Evolutionary conservation across 1,140 invertebrate genomes (phyloP).

Genomic region (Heliconius hewitsoni): DNA sequence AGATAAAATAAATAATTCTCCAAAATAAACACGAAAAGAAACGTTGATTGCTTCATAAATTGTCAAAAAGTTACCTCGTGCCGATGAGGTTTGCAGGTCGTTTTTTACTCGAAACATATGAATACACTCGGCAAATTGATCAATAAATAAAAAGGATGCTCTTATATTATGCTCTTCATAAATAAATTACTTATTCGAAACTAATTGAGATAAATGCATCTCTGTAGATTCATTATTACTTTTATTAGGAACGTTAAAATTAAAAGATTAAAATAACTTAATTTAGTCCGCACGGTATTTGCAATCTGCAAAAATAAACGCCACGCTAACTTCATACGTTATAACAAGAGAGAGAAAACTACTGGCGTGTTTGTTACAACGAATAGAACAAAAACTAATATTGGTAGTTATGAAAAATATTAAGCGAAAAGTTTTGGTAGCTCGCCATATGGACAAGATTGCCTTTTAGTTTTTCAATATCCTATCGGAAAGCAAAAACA

Average conservation of each 20-base stretch:
- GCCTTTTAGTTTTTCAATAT: conserved; percentile 36
- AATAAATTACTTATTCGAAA: conserved; percentile 53
- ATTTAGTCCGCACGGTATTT: background rate
- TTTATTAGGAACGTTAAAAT: background rate
- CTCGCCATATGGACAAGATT: conserved; percentile 35
- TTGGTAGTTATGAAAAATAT: conserved; percentile 33
- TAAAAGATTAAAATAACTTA: background rate
- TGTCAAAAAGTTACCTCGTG: conserved; percentile 62
- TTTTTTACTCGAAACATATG: conserved; percentile 58
- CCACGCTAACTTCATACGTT: background rate
- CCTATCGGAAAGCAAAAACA: conserved; percentile 11
- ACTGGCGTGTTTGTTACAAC: background rate
- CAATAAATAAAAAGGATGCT: conserved; percentile 60
- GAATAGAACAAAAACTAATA: conserved; percentile 27
- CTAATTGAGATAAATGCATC: conserved; percentile 62
- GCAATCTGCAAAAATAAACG: background rate
- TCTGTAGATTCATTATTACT: conserved; percentile 31
- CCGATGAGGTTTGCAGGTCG: conserved; percentile 55
- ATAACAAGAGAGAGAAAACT: background rate
- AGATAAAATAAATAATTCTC: conserved; percentile 67
- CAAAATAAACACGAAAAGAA: conserved; percentile 63
- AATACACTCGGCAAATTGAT: conserved; percentile 62
- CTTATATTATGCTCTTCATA: conserved; percentile 39
- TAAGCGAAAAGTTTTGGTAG: conserved; percentile 33
- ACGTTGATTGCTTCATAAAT: conserved; percentile 74